A percentile compares a stretch with the other conserved stretches of the same genome.
Evolutionary conservation across 2,797 vertebrate species (phyloP).

Genomic region (Carapus acus): DNA sequence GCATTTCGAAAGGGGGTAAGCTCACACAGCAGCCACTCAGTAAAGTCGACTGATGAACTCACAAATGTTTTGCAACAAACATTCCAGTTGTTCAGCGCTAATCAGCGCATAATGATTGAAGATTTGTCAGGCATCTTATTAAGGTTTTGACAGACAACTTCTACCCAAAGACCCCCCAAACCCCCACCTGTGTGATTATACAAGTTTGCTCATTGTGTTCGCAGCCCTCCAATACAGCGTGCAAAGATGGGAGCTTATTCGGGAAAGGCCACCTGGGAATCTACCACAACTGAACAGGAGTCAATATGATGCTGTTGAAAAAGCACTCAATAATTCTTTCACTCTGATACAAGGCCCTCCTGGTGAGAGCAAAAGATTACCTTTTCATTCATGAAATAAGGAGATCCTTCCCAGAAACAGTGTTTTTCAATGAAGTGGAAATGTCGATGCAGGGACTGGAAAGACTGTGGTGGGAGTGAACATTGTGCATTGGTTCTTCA

Average conservation of each 20-base stretch:
- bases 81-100: too few species aligned
- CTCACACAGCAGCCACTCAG: background rate
- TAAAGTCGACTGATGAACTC: too few species aligned
- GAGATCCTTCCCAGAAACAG: too few species aligned
- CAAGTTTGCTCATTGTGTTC: background rate
- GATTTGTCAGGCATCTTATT: too few species aligned
- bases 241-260: slow-evolving; percentile 8
- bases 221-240: slow-evolving; percentile 37
- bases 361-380: slow-evolving; percentile 64
- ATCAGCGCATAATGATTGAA: too few species aligned
- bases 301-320: slow-evolving; percentile 70
- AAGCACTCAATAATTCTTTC: slow-evolving; percentile 71
- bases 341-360: slow-evolving; percentile 88
- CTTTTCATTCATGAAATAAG: background rate
- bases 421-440: background rate
- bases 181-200: too few species aligned
- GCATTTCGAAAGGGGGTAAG: slow-evolving; percentile 61
- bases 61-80: too few species aligned
- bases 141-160: too few species aligned
- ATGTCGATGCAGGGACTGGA: slow-evolving; percentile 79
- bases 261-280: background rate
- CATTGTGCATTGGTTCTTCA: slow-evolving; percentile 75
- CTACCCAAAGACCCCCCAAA: too few species aligned
- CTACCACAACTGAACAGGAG: slow-evolving; percentile 70
- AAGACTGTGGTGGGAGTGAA: slow-evolving; percentile 85